Base-by-base conservation (phyloP, 2,113 vertebrate species). In the Menidia beryllina region DNA sequence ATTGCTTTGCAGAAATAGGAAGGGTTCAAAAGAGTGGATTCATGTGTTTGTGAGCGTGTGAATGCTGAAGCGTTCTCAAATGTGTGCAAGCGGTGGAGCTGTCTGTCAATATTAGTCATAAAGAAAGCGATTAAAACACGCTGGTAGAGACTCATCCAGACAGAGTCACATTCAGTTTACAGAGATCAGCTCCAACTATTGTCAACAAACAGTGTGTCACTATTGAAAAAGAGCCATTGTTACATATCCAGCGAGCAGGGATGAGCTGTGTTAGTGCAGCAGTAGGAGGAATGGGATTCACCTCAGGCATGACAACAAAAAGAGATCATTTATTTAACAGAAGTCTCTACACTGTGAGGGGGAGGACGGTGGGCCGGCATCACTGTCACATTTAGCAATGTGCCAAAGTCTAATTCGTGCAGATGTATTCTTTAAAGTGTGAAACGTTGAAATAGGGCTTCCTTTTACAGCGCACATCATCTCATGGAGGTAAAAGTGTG, bases 1-100 rank as follows among this genome's bases (percentile, higher is more conserved):
- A 93, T 93, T 92, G 90, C 66, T 83, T 84, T 63, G 67, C 59
- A 67, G 72, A 34, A 86, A 72, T 75, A 73, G 59, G 58, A 75
- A 71, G 73, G 61, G 70, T 69, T 64, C 49, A 66, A 60, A 38
- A 49, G 58, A 39, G 59, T 72, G 36, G 36, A 59, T 50, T 26
- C 62, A 54, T 73, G 69, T 77, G 67, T 71, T 41, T 70, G 71
- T 57, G 38, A 4, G 45, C 72, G 62, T 27, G 2, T 39, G 45
- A 77, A 73, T 68, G 62, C 56, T 69, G 12, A 66, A 62, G 12
- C 23, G 51, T n/a, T 83, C 64, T 72, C 38, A 74, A 67, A 74
- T 54, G 38, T 62, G 38, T 54, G 26, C 43, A 38, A 43, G 55
- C 34, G 50, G 27, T 52, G 10, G 25, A 49, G 36, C 50, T 66